Conservation (phyloP, 2,797 vertebrate genomes). For the Poeciliopsis turneri region DNA sequence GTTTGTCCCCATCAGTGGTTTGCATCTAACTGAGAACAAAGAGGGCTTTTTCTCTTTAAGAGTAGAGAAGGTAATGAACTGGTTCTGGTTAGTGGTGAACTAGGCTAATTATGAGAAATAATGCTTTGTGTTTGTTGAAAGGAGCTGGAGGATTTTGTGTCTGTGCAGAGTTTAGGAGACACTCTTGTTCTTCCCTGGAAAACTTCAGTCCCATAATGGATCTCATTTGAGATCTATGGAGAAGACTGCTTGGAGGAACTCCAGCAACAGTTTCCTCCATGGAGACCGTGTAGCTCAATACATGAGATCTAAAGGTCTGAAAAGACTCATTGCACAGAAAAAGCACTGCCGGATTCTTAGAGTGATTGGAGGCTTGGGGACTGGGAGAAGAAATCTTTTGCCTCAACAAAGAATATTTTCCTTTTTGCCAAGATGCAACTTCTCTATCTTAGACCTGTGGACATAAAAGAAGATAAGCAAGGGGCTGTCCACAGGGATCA, state of each 20-base stretch:
- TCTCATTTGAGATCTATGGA: conserved; percentile 44
- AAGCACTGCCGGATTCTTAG: conserved; percentile 36
- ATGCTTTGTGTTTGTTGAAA: conserved; percentile 21
- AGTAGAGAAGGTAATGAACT: not conserved
- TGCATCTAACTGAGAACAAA: not conserved
- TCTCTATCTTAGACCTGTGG: not conserved
- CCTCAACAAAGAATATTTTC: conserved; percentile 48
- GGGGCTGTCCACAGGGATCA: conserved; percentile 89
- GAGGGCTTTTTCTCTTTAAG: no score
- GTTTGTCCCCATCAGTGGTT: not conserved
- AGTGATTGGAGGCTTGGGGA: conserved; percentile 30
- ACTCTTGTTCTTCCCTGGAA: conserved; percentile 28
- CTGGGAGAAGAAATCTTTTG: conserved; percentile 37
- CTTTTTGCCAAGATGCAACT: not conserved
- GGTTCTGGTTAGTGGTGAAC: not conserved
- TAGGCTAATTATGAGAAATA: not conserved
- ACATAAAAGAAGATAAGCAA: conserved; percentile 80
- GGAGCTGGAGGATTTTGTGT: conserved; percentile 34
- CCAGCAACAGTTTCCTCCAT: conserved; percentile 36
- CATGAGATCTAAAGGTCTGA: conserved; percentile 43
- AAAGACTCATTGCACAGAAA: conserved; percentile 32
- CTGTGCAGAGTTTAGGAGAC: conserved; percentile 29
- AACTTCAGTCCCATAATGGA: conserved; percentile 28
- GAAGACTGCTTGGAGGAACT: conserved; percentile 46
- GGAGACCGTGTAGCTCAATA: conserved; percentile 34